Evolutionary conservation across 2,113 vertebrate species (phyloP).

Genomic region (Buteo buteo): DNA sequence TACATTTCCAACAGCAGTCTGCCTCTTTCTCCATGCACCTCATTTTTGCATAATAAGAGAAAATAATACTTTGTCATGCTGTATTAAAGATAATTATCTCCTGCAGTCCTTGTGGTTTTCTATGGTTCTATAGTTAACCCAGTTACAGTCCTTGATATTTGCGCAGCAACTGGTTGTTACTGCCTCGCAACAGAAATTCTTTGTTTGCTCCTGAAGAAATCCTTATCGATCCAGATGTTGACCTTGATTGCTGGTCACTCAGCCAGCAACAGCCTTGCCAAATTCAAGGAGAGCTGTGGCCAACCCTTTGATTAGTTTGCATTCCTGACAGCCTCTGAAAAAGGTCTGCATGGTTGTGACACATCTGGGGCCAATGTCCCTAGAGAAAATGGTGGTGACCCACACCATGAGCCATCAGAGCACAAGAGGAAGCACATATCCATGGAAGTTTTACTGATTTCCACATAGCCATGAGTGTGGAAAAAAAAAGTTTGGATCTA

Average conservation of each 20-base stretch:
- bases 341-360: neutral
- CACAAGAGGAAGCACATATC: neutral
- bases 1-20: neutral
- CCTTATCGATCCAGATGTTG: neutral
- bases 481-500: neutral
- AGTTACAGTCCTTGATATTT: neutral
- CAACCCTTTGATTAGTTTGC: neutral
- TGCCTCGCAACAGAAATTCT: neutral
- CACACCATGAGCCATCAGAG: neutral
- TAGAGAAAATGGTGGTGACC: neutral
- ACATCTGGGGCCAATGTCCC: neutral
- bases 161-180: neutral
- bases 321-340: neutral
- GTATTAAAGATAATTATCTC: slow-evolving; percentile 30
- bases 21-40: neutral
- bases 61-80: slow-evolving; percentile 2
- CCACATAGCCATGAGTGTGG: neutral
- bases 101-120: neutral
- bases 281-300: neutral
- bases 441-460: neutral
- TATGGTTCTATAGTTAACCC: neutral
- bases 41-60: slow-evolving; percentile 18
- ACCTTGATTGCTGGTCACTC: neutral
- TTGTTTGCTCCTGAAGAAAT: neutral
- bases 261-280: neutral